A percentile compares a stretch with the other conserved stretches of the same genome.
Conservation (phyloP, 2,888 invertebrate species). For the Drosophila borborema region DNA sequence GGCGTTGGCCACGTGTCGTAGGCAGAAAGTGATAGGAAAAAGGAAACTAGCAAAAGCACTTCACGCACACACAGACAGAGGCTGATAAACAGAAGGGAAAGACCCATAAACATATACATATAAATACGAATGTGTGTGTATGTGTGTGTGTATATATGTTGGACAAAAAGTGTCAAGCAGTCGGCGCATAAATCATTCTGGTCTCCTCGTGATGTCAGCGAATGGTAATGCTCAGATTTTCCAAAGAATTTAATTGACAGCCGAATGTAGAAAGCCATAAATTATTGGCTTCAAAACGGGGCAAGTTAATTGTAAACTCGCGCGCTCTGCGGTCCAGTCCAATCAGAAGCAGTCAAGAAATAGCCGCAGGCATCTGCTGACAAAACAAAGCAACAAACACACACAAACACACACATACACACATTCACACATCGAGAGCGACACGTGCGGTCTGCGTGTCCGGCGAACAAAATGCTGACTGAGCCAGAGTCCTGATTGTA, state of each 20-base stretch:
- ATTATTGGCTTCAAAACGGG: slow-evolving; percentile 51
- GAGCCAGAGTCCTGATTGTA: slow-evolving; percentile 45
- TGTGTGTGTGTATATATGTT: slow-evolving; percentile 29
- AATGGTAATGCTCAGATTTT: slow-evolving; percentile 66
- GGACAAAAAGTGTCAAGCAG: slow-evolving; percentile 62
- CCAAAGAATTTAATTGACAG: slow-evolving; percentile 78
- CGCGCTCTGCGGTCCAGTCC: neutral
- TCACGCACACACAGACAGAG: slow-evolving; percentile 19
- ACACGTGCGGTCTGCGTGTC: slow-evolving; percentile 54
- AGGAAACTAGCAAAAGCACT: slow-evolving; percentile 65
- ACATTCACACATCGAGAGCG: neutral
- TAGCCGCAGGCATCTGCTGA: slow-evolving; percentile 24
- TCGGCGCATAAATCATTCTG: slow-evolving; percentile 71
- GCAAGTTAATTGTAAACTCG: slow-evolving; percentile 53
- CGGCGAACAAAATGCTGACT: slow-evolving; percentile 47
- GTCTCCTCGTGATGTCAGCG: slow-evolving; percentile 49
- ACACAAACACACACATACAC: neutral
- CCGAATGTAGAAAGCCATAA: slow-evolving; percentile 73
- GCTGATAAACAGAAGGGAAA: neutral
- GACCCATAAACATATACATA: neutral
- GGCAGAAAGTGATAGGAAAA: slow-evolving; percentile 50
- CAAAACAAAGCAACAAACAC: slow-evolving; percentile 12
- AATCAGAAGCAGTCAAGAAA: slow-evolving; percentile 15
- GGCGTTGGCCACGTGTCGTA: slow-evolving; percentile 68
- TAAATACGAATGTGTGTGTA: neutral